Evolutionary conservation across 2,888 invertebrate genomes (phyloP).

Genomic region (Leucozona laternaria): DNA sequence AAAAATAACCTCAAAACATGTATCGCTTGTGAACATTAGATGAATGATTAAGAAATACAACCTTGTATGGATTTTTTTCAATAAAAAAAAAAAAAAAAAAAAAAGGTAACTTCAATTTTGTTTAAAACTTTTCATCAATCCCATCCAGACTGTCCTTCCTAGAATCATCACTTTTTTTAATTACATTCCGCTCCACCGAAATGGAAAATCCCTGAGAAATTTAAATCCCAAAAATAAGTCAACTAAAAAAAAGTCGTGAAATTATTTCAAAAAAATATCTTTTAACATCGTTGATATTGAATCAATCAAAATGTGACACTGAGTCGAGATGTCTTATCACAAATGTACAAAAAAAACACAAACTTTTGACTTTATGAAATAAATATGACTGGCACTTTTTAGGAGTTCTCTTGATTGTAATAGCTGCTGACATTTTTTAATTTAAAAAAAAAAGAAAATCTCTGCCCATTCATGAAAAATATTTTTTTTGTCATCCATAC

Average conservation of each 20-base stretch:
- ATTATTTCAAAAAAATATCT: background rate
- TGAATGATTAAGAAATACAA: background rate
- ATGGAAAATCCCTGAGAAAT: slow-evolving; percentile 19
- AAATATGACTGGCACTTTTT: background rate
- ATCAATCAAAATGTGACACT: background rate
- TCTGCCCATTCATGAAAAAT: background rate
- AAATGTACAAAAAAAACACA: background rate
- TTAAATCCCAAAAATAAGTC: background rate
- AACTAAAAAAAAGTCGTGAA: background rate
- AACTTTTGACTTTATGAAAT: background rate
- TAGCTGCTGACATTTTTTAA: slow-evolving; percentile 7
- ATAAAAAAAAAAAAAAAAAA: background rate
- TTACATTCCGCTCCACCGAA: slow-evolving; percentile 19
- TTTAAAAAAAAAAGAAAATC: background rate
- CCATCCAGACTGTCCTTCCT: background rate
- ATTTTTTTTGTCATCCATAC: background rate
- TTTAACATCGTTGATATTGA: background rate
- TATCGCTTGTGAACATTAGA: slow-evolving; percentile 23
- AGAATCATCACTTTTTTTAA: background rate
- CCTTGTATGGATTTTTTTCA: background rate
- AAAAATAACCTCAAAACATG: background rate
- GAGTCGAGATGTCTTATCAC: background rate
- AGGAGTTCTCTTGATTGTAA: background rate
- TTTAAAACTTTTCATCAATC: background rate
- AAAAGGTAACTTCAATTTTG: background rate